phyloP scores from a whole-genome alignment of 2,797 vertebrate genomes.

The Enoplosus armatus region DNA sequence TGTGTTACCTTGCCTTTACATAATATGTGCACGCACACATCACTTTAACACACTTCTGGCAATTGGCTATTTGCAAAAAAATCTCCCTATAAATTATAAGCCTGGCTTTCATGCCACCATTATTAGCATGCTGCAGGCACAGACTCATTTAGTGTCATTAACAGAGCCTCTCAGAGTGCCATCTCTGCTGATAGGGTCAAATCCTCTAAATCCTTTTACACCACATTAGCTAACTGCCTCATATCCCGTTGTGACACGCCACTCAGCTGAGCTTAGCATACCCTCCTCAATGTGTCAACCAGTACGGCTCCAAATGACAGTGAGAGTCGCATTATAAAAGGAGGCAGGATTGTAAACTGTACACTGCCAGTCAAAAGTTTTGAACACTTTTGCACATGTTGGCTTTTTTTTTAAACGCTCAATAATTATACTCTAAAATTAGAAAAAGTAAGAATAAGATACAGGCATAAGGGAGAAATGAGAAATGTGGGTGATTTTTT shows the following conservation, averaged over 20 bases:
- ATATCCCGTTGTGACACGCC: conserved; percentile 72
- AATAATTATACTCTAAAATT: neutral
- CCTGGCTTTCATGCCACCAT: conserved; percentile 58
- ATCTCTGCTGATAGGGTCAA: conserved; percentile 81
- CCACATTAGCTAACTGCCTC: conserved; percentile 81
- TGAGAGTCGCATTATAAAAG: conserved; percentile 44
- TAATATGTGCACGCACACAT: neutral
- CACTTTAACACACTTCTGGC: conserved; percentile 31
- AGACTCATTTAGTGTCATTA: conserved; percentile 80
- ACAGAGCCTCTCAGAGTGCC: conserved; percentile 72
- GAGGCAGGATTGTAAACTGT: conserved; percentile 35
- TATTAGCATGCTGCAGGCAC: conserved; percentile 76
- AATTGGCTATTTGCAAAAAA: conserved; percentile 45
- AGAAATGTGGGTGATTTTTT: neutral
- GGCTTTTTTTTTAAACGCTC: neutral
- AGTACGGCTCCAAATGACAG: conserved; percentile 53
- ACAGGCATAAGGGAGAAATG: neutral
- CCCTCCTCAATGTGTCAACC: conserved; percentile 72
- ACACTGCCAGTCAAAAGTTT: conserved; percentile 38
- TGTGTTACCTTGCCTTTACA: conserved; percentile 20
- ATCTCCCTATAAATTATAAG: conserved; percentile 57
- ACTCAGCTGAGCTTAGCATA: conserved; percentile 75
- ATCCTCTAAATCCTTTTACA: conserved; percentile 84
- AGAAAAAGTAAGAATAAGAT: neutral
- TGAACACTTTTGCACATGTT: neutral